A percentile compares a stretch with the other conserved stretches of the same genome.
Conservation (phyloP, 2,113 vertebrate genomes). For the Choloepus hoffmanni region DNA sequence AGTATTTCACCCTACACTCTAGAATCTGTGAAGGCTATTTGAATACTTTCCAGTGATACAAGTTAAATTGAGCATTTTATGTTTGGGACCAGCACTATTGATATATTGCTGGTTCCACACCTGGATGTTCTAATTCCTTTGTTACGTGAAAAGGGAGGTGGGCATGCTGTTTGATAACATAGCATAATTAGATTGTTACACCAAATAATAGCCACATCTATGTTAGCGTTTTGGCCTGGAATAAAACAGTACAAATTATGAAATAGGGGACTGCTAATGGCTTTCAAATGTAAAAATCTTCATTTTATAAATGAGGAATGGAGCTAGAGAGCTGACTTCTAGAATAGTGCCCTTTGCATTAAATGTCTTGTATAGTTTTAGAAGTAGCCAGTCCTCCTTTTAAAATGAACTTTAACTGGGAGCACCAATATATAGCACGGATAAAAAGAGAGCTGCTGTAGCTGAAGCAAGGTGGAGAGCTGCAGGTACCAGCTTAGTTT, state of each 20-base stretch:
- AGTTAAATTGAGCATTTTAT: neutral
- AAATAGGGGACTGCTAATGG: neutral
- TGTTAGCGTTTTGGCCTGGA: neutral
- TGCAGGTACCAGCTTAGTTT: neutral
- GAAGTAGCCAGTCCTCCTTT: conserved; percentile 5
- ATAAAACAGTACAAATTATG: neutral
- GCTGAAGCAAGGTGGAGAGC: neutral
- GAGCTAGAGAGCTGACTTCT: neutral
- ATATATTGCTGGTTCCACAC: neutral
- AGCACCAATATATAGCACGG: neutral
- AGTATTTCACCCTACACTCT: neutral
- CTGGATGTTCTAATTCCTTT: conserved; percentile 35
- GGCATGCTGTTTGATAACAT: conserved; percentile 7
- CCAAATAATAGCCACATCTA: conserved; percentile 28
- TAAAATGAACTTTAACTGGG: neutral
- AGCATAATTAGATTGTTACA: conserved; percentile 39
- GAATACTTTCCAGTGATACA: neutral
- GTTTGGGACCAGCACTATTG: neutral
- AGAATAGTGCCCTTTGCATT: neutral
- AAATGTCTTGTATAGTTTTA: neutral
- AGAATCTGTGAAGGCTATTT: neutral
- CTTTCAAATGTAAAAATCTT: neutral
- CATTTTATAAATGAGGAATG: conserved; percentile 24
- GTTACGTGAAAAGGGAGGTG: conserved; percentile 36
- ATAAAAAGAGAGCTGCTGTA: neutral